phyloP scores from a whole-genome alignment of 2,888 invertebrate genomes.

The Alentia gelatinosa region DNA sequence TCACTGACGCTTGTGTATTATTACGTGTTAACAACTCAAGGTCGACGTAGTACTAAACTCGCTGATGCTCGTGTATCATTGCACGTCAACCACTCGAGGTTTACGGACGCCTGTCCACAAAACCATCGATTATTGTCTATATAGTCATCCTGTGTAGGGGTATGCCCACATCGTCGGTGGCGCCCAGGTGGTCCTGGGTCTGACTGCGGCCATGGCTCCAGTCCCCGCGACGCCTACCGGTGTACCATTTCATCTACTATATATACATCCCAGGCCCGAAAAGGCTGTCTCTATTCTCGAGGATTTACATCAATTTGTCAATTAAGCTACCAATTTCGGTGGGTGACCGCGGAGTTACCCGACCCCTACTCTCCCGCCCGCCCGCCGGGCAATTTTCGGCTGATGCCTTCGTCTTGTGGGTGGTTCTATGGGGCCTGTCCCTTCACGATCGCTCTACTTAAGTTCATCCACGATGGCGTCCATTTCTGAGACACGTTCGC shows the following conservation, averaged over 20 bases:
- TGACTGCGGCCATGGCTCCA: not conserved
- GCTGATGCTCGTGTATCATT: too few species aligned
- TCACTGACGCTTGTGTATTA: too few species aligned
- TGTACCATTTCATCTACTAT: not conserved
- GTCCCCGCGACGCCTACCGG: not conserved
- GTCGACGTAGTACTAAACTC: too few species aligned
- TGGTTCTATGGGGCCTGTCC: not conserved
- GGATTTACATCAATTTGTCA: slow-evolving; percentile 22
- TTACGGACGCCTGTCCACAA: too few species aligned
- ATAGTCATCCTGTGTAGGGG: not conserved
- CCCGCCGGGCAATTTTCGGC: not conserved
- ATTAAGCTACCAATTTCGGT: slow-evolving; percentile 17
- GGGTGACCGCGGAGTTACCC: not conserved
- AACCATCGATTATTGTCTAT: too few species aligned
- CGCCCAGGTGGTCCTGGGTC: not conserved
- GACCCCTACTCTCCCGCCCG: not conserved
- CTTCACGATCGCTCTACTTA: not conserved
- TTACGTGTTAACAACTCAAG: too few species aligned
- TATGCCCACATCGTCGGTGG: too few species aligned
- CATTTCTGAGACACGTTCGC: not conserved
- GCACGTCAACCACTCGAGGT: too few species aligned
- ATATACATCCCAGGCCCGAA: not conserved
- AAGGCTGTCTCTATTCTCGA: not conserved
- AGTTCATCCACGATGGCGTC: not conserved
- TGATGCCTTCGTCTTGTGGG: not conserved